Base-by-base conservation (phyloP, 2,888 invertebrate species). In the Drosophila formosana region DNA sequence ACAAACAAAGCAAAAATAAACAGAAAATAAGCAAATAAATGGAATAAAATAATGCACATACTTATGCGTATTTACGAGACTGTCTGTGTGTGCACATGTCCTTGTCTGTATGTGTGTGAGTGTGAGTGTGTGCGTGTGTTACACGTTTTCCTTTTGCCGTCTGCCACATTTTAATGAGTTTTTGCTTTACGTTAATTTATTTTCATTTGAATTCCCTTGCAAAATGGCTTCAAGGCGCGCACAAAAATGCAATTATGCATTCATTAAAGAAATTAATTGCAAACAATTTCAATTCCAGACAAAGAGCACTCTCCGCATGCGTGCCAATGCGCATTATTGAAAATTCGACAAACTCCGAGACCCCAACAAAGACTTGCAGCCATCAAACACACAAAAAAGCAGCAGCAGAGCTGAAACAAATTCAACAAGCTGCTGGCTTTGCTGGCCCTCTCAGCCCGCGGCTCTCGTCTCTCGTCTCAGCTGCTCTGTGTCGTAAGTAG, bases 171-270 rank as follows among this genome's bases (percentile, higher is more conserved):
- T 85, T 89, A 85, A 85, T 85, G 89, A 85, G 85, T 88, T 85
- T 84, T 89, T 89, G 85, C 85, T 89, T 84, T 85, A 74, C 83
- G 89, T 88, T 88, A 89, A 89, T 89, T 89, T 85, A 85, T 85
- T 85, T 88, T 85, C 88, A 85, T 85, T 85, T 85, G 89, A 85
- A 85, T 85, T 85, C 88, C 72, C 86, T 75, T 78, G 80, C 68
- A 82, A 84, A 87, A 87, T 87, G 79, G 88, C 83, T 78, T 76
- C 71, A 85, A 84, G 83, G 89, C 83, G 88, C 73, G 83, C 78
- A 77, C 80, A 88, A 80, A 85, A 88, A 89, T 88, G 85, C 89
- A 89, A 89, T 85, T 89, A 85, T 85, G 89, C 89, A 88, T 89
- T 85, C 88, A 85, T 85, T 85, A 89, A 89, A 73, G 80, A 89